Base-by-base conservation (phyloP, 2,113 vertebrate species). In the Anoplopoma fimbria region DNA sequence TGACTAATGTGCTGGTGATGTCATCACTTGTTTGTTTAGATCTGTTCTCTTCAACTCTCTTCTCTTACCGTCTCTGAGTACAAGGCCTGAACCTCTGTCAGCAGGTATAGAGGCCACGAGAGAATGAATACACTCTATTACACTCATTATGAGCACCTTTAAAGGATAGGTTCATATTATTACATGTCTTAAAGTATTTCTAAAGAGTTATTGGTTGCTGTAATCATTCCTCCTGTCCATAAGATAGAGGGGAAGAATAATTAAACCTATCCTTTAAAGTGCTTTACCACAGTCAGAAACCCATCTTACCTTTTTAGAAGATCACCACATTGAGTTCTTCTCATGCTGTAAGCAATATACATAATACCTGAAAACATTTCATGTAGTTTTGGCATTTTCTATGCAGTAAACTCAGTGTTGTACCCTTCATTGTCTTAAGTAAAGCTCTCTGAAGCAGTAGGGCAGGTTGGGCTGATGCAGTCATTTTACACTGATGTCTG, bases 401-500 rank as follows among this genome's bases (percentile, higher is more conserved):
- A 95, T 95, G 94, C 95, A 95, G 95, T 94, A 87, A 91, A 81
- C 83, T 80, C 81, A 87, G 89, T 88, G 80, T 90, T 89, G 71
- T 86, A 69, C 70, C 78, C 78, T 80, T 78, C 53, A 69, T 85
- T 81, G 87, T 88, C 82, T 85, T 88, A 85, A 85, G 69, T 72
- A 19, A 57, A 64, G 88, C 77, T 67, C 63, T 82, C 38, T 69
- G 75, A 69, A 74, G 72, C 77, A 83, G 84, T 42, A 36, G 40
- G 65, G 75, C 85, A 83, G 51, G 69, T 78, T 51, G 61, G 40
- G 45, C 58, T 31, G 67, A 90, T 90, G 83, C 87, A 86, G 73
- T 91, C 76, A 12, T 85, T 87, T 81, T 69, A 67, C 38, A 38
- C 62, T 81, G 51, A 88, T 75, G 69, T 88, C 64, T 77, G 67